Percentiles rank a stretch among this genome's conserved stretches.
Evolutionary conservation across 2,888 invertebrate species (phyloP).

Genomic region (Lumbricus terrestris): DNA sequence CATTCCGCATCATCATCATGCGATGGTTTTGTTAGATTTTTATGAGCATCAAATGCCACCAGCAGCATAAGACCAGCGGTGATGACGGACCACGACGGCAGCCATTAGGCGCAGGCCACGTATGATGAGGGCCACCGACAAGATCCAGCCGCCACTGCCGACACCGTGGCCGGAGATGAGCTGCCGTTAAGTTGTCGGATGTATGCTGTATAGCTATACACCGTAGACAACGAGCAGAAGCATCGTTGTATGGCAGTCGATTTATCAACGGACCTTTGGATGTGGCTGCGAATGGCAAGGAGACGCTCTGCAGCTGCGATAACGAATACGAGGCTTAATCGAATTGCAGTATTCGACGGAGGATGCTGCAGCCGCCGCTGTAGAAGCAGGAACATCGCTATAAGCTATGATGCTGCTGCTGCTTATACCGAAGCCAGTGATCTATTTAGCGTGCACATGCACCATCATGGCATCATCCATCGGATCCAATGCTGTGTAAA

Average conservation of each 20-base stretch:
- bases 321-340: background rate
- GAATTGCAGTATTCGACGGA: background rate
- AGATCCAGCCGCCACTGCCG: too few relatives aligned
- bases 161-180: too few relatives aligned
- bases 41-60: background rate
- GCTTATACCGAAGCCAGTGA: background rate
- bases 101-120: background rate
- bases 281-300: background rate
- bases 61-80: background rate
- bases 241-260: background rate
- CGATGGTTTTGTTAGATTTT: background rate
- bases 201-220: background rate
- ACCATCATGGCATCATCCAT: too few relatives aligned
- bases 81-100: background rate
- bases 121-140: too few relatives aligned
- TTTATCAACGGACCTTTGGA: background rate
- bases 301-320: background rate
- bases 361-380: background rate
- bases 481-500: background rate
- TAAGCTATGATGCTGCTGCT: too few relatives aligned
- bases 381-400: background rate
- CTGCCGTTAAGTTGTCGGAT: background rate
- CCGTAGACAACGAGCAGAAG: background rate
- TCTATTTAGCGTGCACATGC: background rate
- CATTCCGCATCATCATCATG: background rate